Base-by-base conservation (phyloP, 2,113 vertebrate genomes). In the Corydoras sp. region DNA sequence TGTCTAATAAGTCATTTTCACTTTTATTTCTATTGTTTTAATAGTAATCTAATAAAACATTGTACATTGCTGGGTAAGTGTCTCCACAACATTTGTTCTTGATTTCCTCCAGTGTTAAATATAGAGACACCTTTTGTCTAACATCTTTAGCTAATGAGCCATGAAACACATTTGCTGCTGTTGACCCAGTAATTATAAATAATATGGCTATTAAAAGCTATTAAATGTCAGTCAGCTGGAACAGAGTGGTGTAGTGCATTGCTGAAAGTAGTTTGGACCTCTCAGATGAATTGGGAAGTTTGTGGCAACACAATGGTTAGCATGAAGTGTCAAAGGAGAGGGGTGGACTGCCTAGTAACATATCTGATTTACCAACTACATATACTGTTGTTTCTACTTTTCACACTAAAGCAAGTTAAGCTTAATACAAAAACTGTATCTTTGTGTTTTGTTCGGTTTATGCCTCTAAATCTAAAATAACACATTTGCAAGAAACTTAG, bases 201-300 rank as follows among this genome's bases (percentile, higher is more conserved):
- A 82, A 80, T 78, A 82, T 70, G 80, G 68, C 75, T 79, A 79
- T 81, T 81, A 77, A 83, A 85, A 81, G 63, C 60, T 77, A 43
- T 76, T 81, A 82, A 75, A 58, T 77, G 60, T 72, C 73, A 69
- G 75, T 84, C 76, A 77, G 74, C 58, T 66, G 71, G 79, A 84
- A 79, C 68, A 58, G 63, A 76, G 66, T 79, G 71, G 30, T 68
- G 66, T 73, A 65, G 71, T 51, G 11, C 7, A 24, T 54, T 65
- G 62, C 54, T 60, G 53, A 64, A 58, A 72, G 53, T 65, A 8
- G 7, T 43, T 43, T 43, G 35, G 35, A 43, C 60, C n/a, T 14
- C 56, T 24, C 15, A 58, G 60, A 49, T 68, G 68, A 64, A 74
- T 71, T 50, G 69, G 35, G 31, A 62, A 15, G 54, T 69, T 65